A percentile compares a stretch with the other conserved stretches of the same genome.
These are phyloP conservation scores for Drosophila insularis DNA, from an alignment of 1,140 invertebrate genomes.

Conservation along the genomic window DNA sequence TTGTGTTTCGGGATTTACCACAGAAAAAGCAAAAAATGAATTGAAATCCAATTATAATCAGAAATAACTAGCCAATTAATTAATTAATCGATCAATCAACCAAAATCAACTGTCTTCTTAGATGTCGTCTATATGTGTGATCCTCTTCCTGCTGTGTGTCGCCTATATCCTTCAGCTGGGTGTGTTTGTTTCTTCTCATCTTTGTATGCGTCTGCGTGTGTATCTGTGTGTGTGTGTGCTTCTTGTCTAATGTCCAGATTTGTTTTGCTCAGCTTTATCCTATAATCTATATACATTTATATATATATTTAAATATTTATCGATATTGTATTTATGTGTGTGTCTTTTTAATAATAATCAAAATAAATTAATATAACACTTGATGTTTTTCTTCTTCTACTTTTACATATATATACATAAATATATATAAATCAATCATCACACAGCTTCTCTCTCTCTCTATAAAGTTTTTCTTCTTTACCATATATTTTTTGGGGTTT, in stretches of 20 bases:
- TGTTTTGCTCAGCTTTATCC: conserved; percentile 30
- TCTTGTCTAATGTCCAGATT: conserved; percentile 44
- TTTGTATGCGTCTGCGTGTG: neutral
- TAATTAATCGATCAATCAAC: too few relatives aligned
- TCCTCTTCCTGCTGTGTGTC: neutral
- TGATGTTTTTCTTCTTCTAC: conserved; percentile 63
- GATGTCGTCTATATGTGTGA: too few relatives aligned
- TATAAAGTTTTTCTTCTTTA: neutral
- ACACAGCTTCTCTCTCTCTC: conserved; percentile 33
- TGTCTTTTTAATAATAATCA: conserved; percentile 44
- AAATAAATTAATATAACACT: conserved; percentile 68
- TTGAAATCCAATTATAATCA: neutral
- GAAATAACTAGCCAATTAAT: neutral
- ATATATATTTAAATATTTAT: conserved; percentile 47
- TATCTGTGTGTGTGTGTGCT: conserved; percentile 46
- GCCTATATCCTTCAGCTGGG: neutral
- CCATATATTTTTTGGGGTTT: neutral
- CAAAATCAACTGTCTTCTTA: neutral
- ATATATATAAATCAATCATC: neutral
- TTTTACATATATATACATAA: conserved; percentile 20
- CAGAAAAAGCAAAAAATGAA: neutral
- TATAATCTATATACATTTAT: conserved; percentile 30
- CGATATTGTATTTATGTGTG: conserved; percentile 64
- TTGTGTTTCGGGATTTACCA: neutral
- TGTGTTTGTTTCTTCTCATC: conserved; percentile 22